Base-by-base conservation (phyloP, 2,797 vertebrate genomes). In the Spea hammondii region DNA sequence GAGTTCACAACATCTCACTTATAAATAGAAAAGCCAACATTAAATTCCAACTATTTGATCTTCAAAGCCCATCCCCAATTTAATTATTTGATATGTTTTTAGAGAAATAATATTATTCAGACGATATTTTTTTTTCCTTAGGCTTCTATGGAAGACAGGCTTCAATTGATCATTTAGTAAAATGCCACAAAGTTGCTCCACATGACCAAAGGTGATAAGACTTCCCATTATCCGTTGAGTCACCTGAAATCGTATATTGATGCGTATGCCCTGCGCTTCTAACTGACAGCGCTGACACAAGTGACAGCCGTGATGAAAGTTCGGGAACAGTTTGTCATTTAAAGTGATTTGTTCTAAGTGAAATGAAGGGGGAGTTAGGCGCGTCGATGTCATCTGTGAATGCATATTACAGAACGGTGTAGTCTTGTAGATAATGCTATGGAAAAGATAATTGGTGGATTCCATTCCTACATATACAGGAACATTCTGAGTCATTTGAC, bases 191-290 rank as follows among this genome's bases (percentile, higher is more conserved):
- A 65, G 55, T 54, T 49, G 44, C 67, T 44, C 74, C 53, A 8
- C 13, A 32, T 76, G 74, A 49, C 51, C n/a, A 8, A 12, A 51
- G 47, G 14, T 55, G 17, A 13, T 48, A 68, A 76, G 47, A 53
- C 6, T 12, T 49, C 73, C 13, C 44, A 76, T 76, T 59, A 67
- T 8, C 8, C 49, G 8, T 59, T n/a, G 65, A 67, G 65, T 59
- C 65, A 76, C 50, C 49, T 66, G 13, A 66, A 51, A 48, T 67
- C 50, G 17, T 54, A 17, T 32, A 4, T 51, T 70, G 74, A 76
- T 57, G 14, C 44, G 54, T 59, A n/a, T 3, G 12, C 49, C 50
- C 51, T 12, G 55, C 55, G 5, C 12, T 12, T 57, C n/a, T 57
- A 57, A n/a, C 45, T 55, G 53, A 67, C 64, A 76, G 44, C 1